phyloP scores from a whole-genome alignment of 2,797 vertebrate species.

The Arnoldichthys spilopterus region DNA sequence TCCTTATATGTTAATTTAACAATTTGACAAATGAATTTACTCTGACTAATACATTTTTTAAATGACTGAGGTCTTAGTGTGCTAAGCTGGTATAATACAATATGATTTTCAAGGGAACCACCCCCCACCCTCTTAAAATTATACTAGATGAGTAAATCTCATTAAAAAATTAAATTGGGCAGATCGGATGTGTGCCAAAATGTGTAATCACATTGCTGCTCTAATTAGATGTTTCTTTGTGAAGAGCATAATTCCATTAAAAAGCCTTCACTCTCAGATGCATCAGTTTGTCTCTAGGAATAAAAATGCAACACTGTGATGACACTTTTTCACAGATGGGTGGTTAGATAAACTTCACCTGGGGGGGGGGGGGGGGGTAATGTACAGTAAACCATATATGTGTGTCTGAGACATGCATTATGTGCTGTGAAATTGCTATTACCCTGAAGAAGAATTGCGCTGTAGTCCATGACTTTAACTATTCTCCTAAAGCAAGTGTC shows the following conservation, averaged over 20 bases:
- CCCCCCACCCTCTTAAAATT: neutral
- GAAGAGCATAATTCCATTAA: conserved; percentile 30
- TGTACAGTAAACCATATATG: conserved; percentile 18
- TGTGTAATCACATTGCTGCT: conserved; percentile 21
- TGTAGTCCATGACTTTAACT: neutral
- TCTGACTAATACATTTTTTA: conserved; percentile 28
- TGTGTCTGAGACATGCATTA: neutral
- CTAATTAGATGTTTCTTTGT: conserved; percentile 40
- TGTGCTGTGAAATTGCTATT: neutral
- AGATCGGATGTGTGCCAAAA: conserved; percentile 26
- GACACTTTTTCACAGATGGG: conserved; percentile 14
- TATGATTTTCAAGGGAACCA: conserved; percentile 22
- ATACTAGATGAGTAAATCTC: conserved; percentile 36
- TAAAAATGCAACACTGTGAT: conserved; percentile 21
- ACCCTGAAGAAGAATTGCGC: neutral
- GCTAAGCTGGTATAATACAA: conserved; percentile 37
- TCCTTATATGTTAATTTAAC: conserved; percentile 29
- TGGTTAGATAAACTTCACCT: conserved; percentile 17
- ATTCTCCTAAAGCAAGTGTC: neutral
- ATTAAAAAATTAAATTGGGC: conserved; percentile 35
- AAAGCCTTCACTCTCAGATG: conserved; percentile 34
- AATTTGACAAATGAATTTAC: conserved; percentile 16
- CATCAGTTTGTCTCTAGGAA: conserved; percentile 11
- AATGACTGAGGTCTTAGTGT: conserved; percentile 25
- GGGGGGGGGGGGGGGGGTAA: conserved; percentile 22